These are phyloP conservation scores for Tylochromis polylepis DNA, from an alignment of 2,113 vertebrate genomes.

Conservation along the genomic window DNA sequence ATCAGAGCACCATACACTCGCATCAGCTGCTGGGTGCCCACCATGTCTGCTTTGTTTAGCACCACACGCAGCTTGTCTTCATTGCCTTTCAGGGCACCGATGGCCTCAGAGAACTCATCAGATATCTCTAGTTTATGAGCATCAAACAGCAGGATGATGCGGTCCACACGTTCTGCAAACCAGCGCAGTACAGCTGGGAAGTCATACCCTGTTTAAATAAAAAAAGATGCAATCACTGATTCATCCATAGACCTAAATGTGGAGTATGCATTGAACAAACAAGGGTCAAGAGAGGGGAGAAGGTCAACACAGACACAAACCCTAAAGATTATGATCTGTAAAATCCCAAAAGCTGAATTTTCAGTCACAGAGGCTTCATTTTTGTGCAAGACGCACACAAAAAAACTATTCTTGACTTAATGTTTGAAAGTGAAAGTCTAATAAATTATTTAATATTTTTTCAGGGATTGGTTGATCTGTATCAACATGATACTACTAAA, in stretches of 20 bases:
- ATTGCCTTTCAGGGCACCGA: conserved; percentile 84
- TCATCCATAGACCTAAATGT: neutral
- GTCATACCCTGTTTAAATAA: conserved; percentile 79
- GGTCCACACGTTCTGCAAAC: conserved; percentile 91
- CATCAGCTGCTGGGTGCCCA: conserved; percentile 94
- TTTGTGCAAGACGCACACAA: neutral
- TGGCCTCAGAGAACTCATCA: conserved; percentile 90
- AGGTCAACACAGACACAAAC: conserved; percentile 42
- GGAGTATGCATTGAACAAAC: neutral
- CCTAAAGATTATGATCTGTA: neutral
- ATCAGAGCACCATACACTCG: conserved; percentile 90
- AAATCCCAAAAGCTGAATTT: neutral
- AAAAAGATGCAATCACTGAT: neutral
- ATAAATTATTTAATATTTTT: neutral
- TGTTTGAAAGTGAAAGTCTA: neutral
- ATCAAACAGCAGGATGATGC: conserved; percentile 90
- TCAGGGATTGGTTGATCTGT: neutral
- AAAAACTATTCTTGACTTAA: neutral
- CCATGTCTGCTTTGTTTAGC: conserved; percentile 93
- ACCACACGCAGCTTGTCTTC: conserved; percentile 95
- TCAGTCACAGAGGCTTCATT: neutral
- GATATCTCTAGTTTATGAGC: conserved; percentile 95
- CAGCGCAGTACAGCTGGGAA: conserved; percentile 89
- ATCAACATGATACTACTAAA: neutral
- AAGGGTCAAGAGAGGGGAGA: conserved; percentile 22